Evolutionary conservation across 2,113 vertebrate species (phyloP), one percentile per base, ranked within the genome.

Genomic region (Puntigrus tetrazona): DNA sequence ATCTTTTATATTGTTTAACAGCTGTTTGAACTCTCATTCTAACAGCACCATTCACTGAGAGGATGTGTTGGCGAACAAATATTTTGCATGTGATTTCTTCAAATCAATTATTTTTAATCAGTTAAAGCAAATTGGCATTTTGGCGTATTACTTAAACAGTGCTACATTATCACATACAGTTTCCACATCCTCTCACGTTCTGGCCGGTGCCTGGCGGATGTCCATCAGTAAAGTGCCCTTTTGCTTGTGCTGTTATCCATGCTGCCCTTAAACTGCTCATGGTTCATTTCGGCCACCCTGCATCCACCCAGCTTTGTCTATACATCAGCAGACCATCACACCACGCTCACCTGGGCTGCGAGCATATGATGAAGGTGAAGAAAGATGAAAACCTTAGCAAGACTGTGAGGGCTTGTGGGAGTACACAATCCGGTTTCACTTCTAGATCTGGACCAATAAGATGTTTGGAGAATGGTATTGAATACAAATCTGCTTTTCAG

Each of bases 191-290:
- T 95, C 90, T 98, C 98, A n/a, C 96, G 82, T 95, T 96, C 89
- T 96, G 96, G 80, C 96, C 96, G 31, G n/a, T 98, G 92, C 90
- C 97, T 96, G 18, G n/a, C 96, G 95, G 78, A 99, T 88, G 89
- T 98, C 97, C 95, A 99, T 95, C 50, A 95, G 93, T n/a, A 98
- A 92, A 87, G 92, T 94, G 91, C 97, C 98, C 5, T 93, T 95
- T 92, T 96, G 94, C 85, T 95, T n/a, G 88, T 31, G 96, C 96
- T 27, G 91, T 94, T n/a, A 41, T 90, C 87, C 94, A 99, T 95
- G 87, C 94, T 92, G 91, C 93, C 94, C 85, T 95, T 95, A 96
- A 97, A 98, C 92, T 97, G 92, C 89, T 90, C 88, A 55, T 92
- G 93, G 92, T 93, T 96, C 95, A 98, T 94, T 73, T 86, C 82